These are phyloP conservation scores for Papilio demoleus DNA, from an alignment of 2,888 invertebrate genomes.

Conservation along the genomic window DNA sequence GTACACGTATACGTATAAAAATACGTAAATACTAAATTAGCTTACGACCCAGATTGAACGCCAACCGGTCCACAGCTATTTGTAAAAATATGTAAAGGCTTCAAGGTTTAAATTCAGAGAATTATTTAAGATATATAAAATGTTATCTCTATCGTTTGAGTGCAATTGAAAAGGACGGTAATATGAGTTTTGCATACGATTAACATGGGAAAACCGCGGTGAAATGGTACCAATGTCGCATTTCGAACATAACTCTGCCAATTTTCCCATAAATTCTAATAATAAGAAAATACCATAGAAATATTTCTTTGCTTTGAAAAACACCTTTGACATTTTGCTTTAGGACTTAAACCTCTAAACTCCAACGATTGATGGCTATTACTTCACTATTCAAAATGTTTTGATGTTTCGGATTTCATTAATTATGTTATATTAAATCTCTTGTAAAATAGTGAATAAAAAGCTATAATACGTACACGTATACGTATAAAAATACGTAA, in stretches of 20 bases:
- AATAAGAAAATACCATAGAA: slow-evolving; percentile 1
- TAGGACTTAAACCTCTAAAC: too few species aligned
- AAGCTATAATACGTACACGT: neutral
- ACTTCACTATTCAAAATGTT: too few species aligned
- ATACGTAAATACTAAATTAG: neutral
- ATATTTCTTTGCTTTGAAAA: neutral
- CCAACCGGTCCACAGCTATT: neutral
- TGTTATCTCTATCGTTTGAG: neutral
- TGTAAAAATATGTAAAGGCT: neutral
- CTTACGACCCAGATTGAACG: neutral
- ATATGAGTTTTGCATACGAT: neutral
- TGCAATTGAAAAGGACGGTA: neutral
- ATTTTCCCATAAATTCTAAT: slow-evolving; percentile 10
- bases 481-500: neutral
- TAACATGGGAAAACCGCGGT: neutral
- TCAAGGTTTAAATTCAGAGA: neutral
- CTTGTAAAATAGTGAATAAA: too few species aligned
- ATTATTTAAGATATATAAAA: too few species aligned
- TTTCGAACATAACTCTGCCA: neutral
- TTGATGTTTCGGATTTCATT: too few species aligned
- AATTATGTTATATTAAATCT: too few species aligned
- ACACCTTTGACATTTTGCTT: neutral
- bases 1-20: neutral
- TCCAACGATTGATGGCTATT: too few species aligned
- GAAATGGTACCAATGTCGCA: neutral